Percentiles rank a stretch among this genome's conserved stretches.
Conservation (phyloP, 2,888 invertebrate species). For the Parnassius glacialis region DNA sequence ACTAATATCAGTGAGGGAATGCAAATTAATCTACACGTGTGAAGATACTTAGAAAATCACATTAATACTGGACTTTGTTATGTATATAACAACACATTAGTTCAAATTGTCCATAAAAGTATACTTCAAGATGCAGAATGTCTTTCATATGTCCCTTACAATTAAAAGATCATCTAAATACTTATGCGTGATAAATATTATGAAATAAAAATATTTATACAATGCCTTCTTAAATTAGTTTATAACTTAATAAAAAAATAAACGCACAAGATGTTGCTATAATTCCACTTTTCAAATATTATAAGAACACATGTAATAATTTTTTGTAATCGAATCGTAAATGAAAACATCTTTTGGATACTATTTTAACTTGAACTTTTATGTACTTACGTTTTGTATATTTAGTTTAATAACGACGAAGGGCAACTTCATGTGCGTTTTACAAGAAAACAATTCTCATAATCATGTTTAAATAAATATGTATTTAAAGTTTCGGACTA, state of each 20-base stretch:
- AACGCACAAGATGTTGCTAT: neutral
- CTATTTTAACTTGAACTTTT: neutral
- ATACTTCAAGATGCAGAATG: slow-evolving; percentile 20
- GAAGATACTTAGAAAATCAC: slow-evolving; percentile 1
- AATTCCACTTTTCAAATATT: neutral
- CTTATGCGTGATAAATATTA: neutral
- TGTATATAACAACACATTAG: slow-evolving; percentile 12
- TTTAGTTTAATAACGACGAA: too few species aligned
- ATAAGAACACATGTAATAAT: too few species aligned
- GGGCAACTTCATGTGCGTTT: slow-evolving; percentile 1
- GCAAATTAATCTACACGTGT: slow-evolving; percentile 7
- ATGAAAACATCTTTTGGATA: neutral
- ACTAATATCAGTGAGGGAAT: slow-evolving; percentile 16
- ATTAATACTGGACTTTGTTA: slow-evolving; percentile 30
- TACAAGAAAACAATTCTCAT: neutral
- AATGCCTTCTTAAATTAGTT: neutral
- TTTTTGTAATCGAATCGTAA: too few species aligned
- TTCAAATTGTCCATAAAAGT: slow-evolving; percentile 10
- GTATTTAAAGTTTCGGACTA: slow-evolving; percentile 22
- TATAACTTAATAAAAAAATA: neutral
- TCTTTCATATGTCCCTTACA: slow-evolving; percentile 26
- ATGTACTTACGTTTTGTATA: neutral
- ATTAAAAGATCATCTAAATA: neutral
- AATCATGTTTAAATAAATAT: slow-evolving; percentile 16
- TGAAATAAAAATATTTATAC: neutral